phyloP scores from a whole-genome alignment of 2,113 vertebrate genomes.

The Carollia perspicillata region DNA sequence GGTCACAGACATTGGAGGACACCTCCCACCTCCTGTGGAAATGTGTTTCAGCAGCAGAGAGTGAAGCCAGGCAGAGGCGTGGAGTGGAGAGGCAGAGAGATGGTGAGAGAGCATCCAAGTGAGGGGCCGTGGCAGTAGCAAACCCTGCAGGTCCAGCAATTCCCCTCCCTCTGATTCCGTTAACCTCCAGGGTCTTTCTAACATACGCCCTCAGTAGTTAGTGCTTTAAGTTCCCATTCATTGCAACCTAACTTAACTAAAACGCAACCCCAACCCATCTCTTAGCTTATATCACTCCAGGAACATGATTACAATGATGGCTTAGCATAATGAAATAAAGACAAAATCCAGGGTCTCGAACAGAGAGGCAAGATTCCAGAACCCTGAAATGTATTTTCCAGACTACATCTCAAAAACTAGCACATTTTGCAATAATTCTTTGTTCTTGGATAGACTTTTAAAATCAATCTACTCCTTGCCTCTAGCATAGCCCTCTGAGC shows the following conservation, averaged over 20 bases:
- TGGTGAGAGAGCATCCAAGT: background rate
- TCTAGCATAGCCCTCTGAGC: constrained; percentile 46
- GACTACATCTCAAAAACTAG: background rate
- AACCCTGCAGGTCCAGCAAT: background rate
- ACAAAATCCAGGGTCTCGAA: background rate
- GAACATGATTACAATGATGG: background rate
- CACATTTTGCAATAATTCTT: constrained; percentile 19
- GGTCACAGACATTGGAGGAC: background rate
- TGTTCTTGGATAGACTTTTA: constrained; percentile 18
- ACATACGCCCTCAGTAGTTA: background rate
- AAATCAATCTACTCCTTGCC: background rate
- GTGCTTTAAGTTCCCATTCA: background rate
- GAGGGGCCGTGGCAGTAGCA: background rate
- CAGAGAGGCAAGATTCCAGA: background rate
- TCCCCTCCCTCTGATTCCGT: background rate
- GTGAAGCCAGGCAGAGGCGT: background rate
- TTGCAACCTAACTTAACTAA: background rate
- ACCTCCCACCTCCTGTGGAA: background rate
- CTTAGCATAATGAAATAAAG: background rate
- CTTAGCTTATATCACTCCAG: background rate
- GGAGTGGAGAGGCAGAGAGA: background rate
- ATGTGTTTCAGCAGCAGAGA: background rate
- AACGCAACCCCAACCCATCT: background rate
- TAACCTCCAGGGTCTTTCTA: background rate
- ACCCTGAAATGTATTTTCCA: background rate